These are phyloP conservation scores for Phyllostomus hastatus DNA, from an alignment of 2,113 vertebrate species.

Conservation along the genomic window DNA sequence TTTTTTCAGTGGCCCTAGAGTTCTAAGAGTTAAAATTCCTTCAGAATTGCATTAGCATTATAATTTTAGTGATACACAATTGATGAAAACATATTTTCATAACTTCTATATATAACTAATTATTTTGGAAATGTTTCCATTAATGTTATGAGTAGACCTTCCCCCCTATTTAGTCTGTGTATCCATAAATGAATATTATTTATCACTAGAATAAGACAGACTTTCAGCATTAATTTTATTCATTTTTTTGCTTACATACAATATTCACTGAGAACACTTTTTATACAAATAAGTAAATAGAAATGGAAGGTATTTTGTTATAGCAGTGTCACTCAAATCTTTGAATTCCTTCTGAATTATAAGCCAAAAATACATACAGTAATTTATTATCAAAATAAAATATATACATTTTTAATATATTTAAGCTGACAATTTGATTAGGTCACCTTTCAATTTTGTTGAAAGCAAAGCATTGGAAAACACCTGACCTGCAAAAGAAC, in stretches of 20 bases:
- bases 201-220: slow-evolving; percentile 24
- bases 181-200: slow-evolving; percentile 15
- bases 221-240: slow-evolving; percentile 34
- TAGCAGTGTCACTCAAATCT: slow-evolving; percentile 10
- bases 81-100: background rate
- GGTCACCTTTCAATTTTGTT: slow-evolving; percentile 20
- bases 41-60: background rate
- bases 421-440: background rate
- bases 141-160: slow-evolving; percentile 26
- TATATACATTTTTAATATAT: background rate
- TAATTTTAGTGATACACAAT: background rate
- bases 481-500: background rate
- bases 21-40: slow-evolving; percentile 13
- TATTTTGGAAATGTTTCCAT: slow-evolving; percentile 26
- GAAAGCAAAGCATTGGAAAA: slow-evolving; percentile 32
- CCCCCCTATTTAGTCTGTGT: background rate
- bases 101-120: background rate
- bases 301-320: background rate
- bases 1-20: background rate
- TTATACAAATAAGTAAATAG: slow-evolving; percentile 19
- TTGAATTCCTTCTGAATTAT: slow-evolving; percentile 38
- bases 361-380: slow-evolving; percentile 21
- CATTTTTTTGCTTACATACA: slow-evolving; percentile 4
- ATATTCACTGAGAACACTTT: background rate
- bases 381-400: slow-evolving; percentile 22